Percentiles rank a stretch among this genome's conserved stretches.
These are phyloP conservation scores for Leguminivora glycinivorella DNA, from an alignment of 1,140 invertebrate genomes.

Conservation along the genomic window DNA sequence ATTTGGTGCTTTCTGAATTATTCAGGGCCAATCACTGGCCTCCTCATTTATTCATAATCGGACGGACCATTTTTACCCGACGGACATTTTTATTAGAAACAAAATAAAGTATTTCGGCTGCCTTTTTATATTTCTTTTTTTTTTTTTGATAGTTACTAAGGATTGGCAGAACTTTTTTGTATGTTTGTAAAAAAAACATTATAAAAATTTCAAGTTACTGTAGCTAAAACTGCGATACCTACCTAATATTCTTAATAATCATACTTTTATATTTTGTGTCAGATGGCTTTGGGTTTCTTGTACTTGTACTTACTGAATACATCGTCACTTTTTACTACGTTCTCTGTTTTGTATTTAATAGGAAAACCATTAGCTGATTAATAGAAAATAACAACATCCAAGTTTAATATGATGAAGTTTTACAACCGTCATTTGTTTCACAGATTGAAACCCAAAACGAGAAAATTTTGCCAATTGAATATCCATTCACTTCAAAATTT, in stretches of 20 bases:
- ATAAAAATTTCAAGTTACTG: too few relatives aligned
- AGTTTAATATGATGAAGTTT: not conserved
- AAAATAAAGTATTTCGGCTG: not conserved
- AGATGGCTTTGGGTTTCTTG: too few relatives aligned
- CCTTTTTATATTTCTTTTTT: not conserved
- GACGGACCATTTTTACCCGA: not conserved
- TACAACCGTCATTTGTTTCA: not conserved
- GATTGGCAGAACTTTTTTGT: too few relatives aligned
- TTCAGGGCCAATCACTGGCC: constrained; percentile 8
- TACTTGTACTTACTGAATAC: too few relatives aligned
- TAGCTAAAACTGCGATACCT: too few relatives aligned
- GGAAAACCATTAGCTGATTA: too few relatives aligned
- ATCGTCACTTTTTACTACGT: too few relatives aligned
- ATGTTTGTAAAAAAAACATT: too few relatives aligned
- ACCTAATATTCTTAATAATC: too few relatives aligned
- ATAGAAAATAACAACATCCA: not conserved
- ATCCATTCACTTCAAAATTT: not conserved
- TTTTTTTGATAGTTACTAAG: not conserved
- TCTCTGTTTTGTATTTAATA: too few relatives aligned
- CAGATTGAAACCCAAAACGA: not conserved
- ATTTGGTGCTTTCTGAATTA: not conserved
- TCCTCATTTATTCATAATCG: constrained; percentile 9
- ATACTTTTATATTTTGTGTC: too few relatives aligned
- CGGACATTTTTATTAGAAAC: constrained; percentile 1
- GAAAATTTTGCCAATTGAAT: not conserved